Conservation (phyloP, 2,888 invertebrate genomes). For the Therioaphis trifolii region DNA sequence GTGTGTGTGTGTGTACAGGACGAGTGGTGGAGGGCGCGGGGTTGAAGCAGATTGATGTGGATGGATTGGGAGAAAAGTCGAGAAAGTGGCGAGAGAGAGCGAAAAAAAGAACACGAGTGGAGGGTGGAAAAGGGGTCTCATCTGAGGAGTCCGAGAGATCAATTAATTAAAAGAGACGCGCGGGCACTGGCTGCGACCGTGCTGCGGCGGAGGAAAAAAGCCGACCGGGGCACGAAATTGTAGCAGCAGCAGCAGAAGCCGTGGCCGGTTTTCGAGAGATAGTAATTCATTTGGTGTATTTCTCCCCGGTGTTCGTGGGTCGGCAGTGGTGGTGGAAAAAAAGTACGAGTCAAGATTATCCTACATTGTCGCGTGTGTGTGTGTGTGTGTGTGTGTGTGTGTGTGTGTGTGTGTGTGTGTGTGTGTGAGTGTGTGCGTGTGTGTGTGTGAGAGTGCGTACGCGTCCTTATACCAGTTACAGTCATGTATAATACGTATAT, state of each 20-base stretch:
- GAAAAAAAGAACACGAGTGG: slow-evolving; percentile 59
- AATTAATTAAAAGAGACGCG: slow-evolving; percentile 58
- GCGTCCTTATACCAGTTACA: background rate
- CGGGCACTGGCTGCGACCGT: slow-evolving; percentile 15
- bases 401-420: background rate
- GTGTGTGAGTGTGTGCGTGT: background rate
- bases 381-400: slow-evolving; percentile 64
- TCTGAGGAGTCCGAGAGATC: slow-evolving; percentile 46
- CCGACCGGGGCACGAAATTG: too few relatives aligned
- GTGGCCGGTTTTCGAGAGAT: slow-evolving; percentile 55
- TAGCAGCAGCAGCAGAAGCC: background rate
- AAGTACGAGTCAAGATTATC: slow-evolving; percentile 70
- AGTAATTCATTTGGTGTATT: slow-evolving; percentile 55
- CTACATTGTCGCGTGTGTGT: slow-evolving; percentile 67
- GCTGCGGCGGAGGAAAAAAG: background rate
- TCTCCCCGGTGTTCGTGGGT: slow-evolving; percentile 21
- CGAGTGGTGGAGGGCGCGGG: background rate
- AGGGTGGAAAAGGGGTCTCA: slow-evolving; percentile 18
- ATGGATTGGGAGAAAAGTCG: background rate
- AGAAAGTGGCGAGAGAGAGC: background rate
- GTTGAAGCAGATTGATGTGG: slow-evolving; percentile 34
- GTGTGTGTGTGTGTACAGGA: too few relatives aligned
- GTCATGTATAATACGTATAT: background rate
- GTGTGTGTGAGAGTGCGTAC: slow-evolving; percentile 64
- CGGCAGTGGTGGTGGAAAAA: slow-evolving; percentile 56